phyloP scores from a whole-genome alignment of 2,797 vertebrate genomes.

The Carcharodon carcharias region DNA sequence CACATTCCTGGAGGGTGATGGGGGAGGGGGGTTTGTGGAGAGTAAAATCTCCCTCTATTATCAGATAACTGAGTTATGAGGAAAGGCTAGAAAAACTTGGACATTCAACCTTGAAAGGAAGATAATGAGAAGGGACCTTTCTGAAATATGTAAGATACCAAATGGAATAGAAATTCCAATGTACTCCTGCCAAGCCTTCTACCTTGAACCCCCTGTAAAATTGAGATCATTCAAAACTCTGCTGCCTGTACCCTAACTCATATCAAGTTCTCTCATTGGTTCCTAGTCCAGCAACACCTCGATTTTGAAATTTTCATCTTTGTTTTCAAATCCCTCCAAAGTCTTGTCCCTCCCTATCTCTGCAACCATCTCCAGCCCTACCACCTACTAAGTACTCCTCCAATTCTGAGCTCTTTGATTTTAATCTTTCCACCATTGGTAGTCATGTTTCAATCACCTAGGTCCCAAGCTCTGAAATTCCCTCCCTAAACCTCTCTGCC shows the following conservation, averaged over 20 bases:
- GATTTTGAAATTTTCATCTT: no score
- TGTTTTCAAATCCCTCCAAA: no score
- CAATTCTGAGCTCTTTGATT: not conserved
- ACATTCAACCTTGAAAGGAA: not conserved
- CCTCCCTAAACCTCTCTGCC: not conserved
- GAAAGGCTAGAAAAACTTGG: not conserved
- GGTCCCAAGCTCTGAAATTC: not conserved
- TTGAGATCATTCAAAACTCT: no score
- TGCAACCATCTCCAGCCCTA: not conserved
- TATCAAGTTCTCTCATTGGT: no score
- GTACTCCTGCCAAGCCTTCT: no score
- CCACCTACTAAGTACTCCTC: not conserved
- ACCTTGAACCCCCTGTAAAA: no score
- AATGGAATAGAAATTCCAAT: not conserved
- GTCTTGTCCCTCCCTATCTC: not conserved
- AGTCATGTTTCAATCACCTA: not conserved
- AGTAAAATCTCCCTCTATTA: not conserved
- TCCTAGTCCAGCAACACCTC: no score
- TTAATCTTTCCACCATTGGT: not conserved
- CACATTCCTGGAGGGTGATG: not conserved
- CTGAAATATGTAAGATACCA: not conserved
- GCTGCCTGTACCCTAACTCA: no score
- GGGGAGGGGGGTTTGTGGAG: not conserved
- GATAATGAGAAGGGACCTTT: not conserved
- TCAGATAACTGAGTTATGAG: not conserved